phyloP scores from a whole-genome alignment of 2,888 invertebrate genomes.

The Buathra laborator region DNA sequence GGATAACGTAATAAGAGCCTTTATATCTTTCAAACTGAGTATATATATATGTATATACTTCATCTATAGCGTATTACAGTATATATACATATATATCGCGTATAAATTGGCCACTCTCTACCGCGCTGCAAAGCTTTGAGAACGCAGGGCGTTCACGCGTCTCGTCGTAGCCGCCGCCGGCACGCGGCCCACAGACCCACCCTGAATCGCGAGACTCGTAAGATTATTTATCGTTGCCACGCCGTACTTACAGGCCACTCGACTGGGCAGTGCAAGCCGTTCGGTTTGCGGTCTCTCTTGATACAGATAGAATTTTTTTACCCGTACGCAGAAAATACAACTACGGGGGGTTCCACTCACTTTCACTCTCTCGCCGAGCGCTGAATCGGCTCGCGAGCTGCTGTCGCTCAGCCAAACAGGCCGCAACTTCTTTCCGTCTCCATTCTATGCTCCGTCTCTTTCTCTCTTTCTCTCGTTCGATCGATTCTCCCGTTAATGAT shows the following conservation, averaged over 20 bases:
- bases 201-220: slow-evolving; percentile 33
- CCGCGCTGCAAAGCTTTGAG: not conserved
- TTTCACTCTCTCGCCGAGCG: slow-evolving; percentile 60
- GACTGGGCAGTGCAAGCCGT: slow-evolving; percentile 22
- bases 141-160: slow-evolving; percentile 56
- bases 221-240: slow-evolving; percentile 55
- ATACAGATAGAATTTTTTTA: slow-evolving; percentile 59
- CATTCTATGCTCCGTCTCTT: slow-evolving; percentile 39
- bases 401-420: slow-evolving; percentile 26
- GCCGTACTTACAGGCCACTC: not conserved
- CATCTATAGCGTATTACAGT: not conserved
- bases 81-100: slow-evolving; percentile 3
- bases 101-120: slow-evolving; percentile 39
- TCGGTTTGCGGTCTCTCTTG: slow-evolving; percentile 46
- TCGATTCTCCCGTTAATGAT: slow-evolving; percentile 60
- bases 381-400: slow-evolving; percentile 19
- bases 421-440: slow-evolving; percentile 28
- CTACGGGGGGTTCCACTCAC: slow-evolving; percentile 42
- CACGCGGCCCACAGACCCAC: slow-evolving; percentile 47
- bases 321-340: slow-evolving; percentile 54
- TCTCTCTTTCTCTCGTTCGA: slow-evolving; percentile 62
- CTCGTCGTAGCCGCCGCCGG: slow-evolving; percentile 24
- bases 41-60: not conserved
- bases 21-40: slow-evolving; percentile 27
- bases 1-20: slow-evolving; percentile 32